Base-by-base conservation (phyloP, 2,797 vertebrate genomes). In the Scarus forsteni region DNA sequence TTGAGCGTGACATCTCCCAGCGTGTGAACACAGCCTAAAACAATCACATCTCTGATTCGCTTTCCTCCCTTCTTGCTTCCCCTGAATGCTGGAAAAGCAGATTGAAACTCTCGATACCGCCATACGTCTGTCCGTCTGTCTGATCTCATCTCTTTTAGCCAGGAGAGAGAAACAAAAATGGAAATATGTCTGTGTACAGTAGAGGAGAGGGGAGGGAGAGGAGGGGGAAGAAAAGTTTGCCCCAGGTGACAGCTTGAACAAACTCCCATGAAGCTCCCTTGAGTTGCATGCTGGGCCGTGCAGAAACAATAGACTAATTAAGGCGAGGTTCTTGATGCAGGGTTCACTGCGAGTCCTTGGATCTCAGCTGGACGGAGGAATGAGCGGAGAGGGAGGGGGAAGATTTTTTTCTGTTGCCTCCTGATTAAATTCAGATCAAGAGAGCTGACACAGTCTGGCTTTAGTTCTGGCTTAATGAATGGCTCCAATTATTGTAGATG, bases 301-400 rank as follows among this genome's bases (percentile, higher is more conserved):
- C 73, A 79, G 82, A 89, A 93, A 92, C 85, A 90, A 89, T 77
- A 79, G 64, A 69, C 85, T 90, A 92, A 92, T 93, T 93, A 92
- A 90, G 85, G 66, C 59, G 55, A 84, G 73, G 81, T 75, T 81
- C 80, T 90, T 40, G 11, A 81, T 15, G 65, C 70, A 63, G 82
- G 74, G 83, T 83, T 91, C 85, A 90, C 63, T 48, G 61, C 63
- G 51, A 91, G 87, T 81, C 73, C 75, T 90, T 73, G 82, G 77
- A 89, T 92, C 86, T 88, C 79, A 48, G 83, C 67, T 87, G 80
- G 86, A 90, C 53, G 55, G 69, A 75, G 67, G 76, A 85, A 83
- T 72, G 73, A 85, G 72, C 2, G 3, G 60, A 53, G 70, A 71
- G 75, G 61, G 60, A 43, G 11, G 7, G 19, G 50, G 19, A 11